Percentiles rank a stretch among this genome's conserved stretches.
These are phyloP conservation scores for Catajapyx aquilonaris DNA, from an alignment of 1,140 invertebrate species.

Conservation along the genomic window DNA sequence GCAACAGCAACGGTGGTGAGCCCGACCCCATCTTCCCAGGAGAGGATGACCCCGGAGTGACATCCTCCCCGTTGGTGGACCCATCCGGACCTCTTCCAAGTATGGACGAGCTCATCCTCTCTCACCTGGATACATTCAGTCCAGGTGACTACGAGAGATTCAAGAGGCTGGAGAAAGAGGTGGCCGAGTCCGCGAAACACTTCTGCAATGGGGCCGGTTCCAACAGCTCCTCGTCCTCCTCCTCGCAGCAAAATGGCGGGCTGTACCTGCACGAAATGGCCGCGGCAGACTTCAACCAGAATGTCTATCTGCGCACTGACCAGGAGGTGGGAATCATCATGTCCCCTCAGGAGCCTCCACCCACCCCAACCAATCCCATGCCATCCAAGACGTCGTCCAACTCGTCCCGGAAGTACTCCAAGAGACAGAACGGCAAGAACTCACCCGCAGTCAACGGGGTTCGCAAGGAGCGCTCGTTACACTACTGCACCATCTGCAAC, in stretches of 20 bases:
- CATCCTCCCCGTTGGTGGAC: not conserved
- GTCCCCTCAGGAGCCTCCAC: not conserved
- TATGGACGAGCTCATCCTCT: conserved; percentile 17
- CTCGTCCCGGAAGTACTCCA: conserved; percentile 12
- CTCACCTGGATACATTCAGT: conserved; percentile 18
- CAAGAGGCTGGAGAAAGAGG: conserved; percentile 23
- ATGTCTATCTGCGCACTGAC: not conserved
- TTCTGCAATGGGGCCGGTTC: conserved; percentile 26
- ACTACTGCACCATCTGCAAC: conserved; percentile 76
- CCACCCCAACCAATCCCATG: not conserved
- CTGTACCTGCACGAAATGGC: conserved; percentile 19
- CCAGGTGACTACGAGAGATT: conserved; percentile 50
- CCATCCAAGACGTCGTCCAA: conserved; percentile 7
- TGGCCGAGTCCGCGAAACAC: conserved; percentile 18
- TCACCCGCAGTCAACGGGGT: conserved; percentile 9
- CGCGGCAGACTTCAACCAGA: conserved; percentile 4
- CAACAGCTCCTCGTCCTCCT: not conserved
- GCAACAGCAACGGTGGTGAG: too few relatives aligned
- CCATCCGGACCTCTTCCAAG: conserved; percentile 4
- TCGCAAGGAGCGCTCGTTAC: conserved; percentile 60
- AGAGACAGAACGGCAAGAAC: conserved; percentile 8
- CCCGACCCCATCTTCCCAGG: not conserved
- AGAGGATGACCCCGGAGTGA: not conserved
- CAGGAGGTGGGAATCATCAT: not conserved
- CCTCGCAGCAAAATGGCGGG: too few relatives aligned